A percentile compares a stretch with the other conserved stretches of the same genome.
Evolutionary conservation across 2,113 vertebrate genomes (phyloP).

Genomic region (Origma solitaria): DNA sequence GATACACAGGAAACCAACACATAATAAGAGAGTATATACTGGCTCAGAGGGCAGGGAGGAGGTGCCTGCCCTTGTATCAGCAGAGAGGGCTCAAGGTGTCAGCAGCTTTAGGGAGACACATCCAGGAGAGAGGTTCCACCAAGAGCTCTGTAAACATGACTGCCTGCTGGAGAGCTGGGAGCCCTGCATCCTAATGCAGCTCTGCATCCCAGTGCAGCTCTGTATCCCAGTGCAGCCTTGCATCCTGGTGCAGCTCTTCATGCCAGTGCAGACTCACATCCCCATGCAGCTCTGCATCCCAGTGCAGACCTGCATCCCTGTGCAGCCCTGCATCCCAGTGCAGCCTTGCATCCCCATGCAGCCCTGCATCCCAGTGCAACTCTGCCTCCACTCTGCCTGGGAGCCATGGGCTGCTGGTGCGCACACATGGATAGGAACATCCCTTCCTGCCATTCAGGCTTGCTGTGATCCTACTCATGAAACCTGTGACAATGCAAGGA

Average conservation of each 20-base stretch:
- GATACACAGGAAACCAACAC: background rate
- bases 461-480: background rate
- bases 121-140: background rate
- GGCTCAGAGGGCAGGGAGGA: background rate
- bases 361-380: background rate
- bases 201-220: background rate
- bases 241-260: background rate
- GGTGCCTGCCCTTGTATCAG: background rate
- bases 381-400: background rate
- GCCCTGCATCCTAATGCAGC: background rate
- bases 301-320: background rate
- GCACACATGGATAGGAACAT: fast-evolving
- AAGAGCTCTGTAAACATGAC: fast-evolving
- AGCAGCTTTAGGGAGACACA: fast-evolving
- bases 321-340: no score
- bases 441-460: background rate
- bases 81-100: background rate
- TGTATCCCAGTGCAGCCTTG: background rate
- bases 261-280: background rate
- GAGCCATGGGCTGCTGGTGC: background rate
- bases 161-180: background rate
- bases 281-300: background rate
- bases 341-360: background rate
- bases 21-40: background rate
- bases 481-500: background rate